Conservation (phyloP, 2,888 invertebrate species). For the Sphaerophoria taeniata region DNA sequence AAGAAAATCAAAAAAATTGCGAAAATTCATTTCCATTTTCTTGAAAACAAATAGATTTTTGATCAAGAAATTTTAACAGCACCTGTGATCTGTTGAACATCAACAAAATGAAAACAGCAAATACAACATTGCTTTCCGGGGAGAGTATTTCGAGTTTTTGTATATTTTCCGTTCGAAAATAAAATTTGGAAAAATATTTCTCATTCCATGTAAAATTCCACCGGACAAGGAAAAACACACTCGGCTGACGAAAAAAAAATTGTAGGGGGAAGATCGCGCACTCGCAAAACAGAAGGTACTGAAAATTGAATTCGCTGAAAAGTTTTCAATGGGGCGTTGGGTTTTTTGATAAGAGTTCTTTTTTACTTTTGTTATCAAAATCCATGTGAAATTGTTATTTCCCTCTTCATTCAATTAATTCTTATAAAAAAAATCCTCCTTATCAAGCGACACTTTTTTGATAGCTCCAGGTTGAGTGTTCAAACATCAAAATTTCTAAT, state of each 20-base stretch:
- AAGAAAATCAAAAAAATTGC: background rate
- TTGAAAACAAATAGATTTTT: background rate
- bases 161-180: slow-evolving; percentile 51
- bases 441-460: background rate
- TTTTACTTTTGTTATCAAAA: slow-evolving; percentile 9
- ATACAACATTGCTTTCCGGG: slow-evolving; percentile 25
- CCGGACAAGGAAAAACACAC: slow-evolving; percentile 17
- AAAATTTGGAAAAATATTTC: slow-evolving; percentile 40
- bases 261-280: slow-evolving; percentile 52
- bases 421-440: background rate
- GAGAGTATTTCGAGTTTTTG: background rate
- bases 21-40: background rate
- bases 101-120: slow-evolving; percentile 36
- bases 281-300: slow-evolving; percentile 51
- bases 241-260: background rate
- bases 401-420: slow-evolving; percentile 8
- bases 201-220: background rate
- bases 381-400: slow-evolving; percentile 38
- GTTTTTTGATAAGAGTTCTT: too few relatives aligned
- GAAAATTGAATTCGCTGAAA: slow-evolving; percentile 19
- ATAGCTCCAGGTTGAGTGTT: background rate
- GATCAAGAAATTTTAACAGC: background rate
- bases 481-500: background rate
- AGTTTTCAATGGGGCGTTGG: slow-evolving; percentile 16
- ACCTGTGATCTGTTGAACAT: slow-evolving; percentile 63